Percentiles rank a stretch among this genome's conserved stretches.
Evolutionary conservation across 2,888 invertebrate species (phyloP).

Genomic region (Hirtodrosophila cameraria): DNA sequence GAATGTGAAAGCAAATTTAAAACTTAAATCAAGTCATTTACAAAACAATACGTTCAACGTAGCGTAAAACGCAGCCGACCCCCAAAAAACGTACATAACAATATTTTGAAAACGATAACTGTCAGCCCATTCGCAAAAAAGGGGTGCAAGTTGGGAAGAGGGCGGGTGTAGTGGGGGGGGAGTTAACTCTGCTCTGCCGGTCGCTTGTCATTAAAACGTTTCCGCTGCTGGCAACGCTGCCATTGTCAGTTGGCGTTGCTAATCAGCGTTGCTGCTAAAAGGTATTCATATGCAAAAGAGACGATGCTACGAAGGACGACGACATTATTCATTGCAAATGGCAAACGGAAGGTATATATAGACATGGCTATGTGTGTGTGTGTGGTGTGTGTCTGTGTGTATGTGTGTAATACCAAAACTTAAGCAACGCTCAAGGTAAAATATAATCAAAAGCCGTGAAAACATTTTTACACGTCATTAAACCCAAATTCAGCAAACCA

Average conservation of each 20-base stretch:
- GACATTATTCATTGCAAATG: constrained; percentile 78
- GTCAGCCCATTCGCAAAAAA: constrained; percentile 54
- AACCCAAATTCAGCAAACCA: constrained; percentile 80
- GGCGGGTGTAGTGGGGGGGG: constrained; percentile 6
- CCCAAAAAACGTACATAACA: constrained; percentile 60
- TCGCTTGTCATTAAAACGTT: constrained; percentile 75
- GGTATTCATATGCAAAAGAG: constrained; percentile 79
- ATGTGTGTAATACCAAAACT: constrained; percentile 49
- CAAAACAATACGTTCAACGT: constrained; percentile 63
- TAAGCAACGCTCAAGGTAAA: constrained; percentile 76
- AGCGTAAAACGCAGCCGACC: constrained; percentile 49
- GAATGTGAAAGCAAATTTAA: constrained; percentile 49
- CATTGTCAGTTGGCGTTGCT: constrained; percentile 72
- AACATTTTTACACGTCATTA: constrained; percentile 81
- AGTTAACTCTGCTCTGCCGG: constrained; percentile 25
- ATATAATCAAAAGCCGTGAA: constrained; percentile 81
- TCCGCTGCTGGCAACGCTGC: constrained; percentile 55
- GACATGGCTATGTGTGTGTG: constrained; percentile 10
- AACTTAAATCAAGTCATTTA: constrained; percentile 62
- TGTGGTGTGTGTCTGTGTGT: constrained; percentile 14
- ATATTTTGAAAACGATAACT: constrained; percentile 77
- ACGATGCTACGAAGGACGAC: constrained; percentile 20
- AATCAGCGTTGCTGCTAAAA: constrained; percentile 68
- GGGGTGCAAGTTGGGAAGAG: constrained; percentile 18
- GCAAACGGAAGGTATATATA: constrained; percentile 72